Base-by-base conservation (phyloP, 2,888 invertebrate genomes). In the Archips xylosteana region DNA sequence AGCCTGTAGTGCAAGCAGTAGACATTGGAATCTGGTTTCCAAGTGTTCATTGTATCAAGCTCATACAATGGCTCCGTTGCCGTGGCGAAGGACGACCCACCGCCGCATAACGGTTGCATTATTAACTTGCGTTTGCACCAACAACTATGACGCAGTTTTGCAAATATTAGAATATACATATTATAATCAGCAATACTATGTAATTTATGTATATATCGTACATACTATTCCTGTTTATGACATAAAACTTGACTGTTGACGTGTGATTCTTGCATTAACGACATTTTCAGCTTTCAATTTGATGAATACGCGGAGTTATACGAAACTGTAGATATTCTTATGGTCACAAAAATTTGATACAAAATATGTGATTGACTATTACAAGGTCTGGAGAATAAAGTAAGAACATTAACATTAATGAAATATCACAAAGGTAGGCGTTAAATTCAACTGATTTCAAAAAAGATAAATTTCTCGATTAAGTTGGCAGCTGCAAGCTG, bases 21-120 rank as follows among this genome's bases (percentile, higher is more conserved):
- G 90, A 89, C 84, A 87, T 81, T 82, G 84, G 85, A 91, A 91
- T 94, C 91, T 88, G 87, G 89, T 94, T 93, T 89, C 92, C 85
- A 87, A 89, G 88, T 89, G 89, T 85, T 87, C 91, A 91, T 92
- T 93, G 92, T 92, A 88, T 77, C 82, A 82, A 78, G 79, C 78
- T 77, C 81, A 82, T 78, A 92, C 91, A 93, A 93, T 92, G 87
- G 88, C 83, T 82, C 87, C 86, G 88, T 89, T 87, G 86, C 89
- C 89, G 92, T 90, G 87, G 88, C 90, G 92, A 93, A 94, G 94
- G 94, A 85, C 92, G 89, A 86, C 80, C 84, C 87, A 89, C 78
- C 89, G 81, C 86, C 85, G 91, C 90, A 90, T 91, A 91, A 92
- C 89, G 88, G 86, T 84, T 87, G 89, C 89, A 89, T 89, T 89